Base-by-base conservation (phyloP, 2,888 invertebrate species). In the Dromius quadrimaculatus region DNA sequence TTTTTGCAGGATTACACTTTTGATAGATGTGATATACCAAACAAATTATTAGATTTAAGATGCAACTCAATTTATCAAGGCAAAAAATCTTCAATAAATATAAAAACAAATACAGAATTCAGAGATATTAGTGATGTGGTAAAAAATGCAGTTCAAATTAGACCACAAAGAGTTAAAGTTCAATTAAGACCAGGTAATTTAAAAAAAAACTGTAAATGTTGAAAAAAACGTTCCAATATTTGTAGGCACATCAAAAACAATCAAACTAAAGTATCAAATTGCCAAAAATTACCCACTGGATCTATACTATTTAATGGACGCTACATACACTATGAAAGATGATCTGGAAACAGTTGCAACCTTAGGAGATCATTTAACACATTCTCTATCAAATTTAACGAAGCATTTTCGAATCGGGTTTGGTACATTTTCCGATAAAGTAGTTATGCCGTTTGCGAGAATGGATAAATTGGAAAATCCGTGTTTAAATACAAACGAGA, bases 251-350 rank as follows among this genome's bases (percentile, higher is more conserved):
- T 86, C 88, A 0, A 83, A 86, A 75, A 87, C 84, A 73, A 81
- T 92, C 43, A 84, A 86, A 73, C 85, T 92, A 74, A 83, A 85
- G n/a, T 92, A 90, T 77, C 85, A 90, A 62, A 90, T 93, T 61
- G 93, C 94, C 6, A 89, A 89, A 80, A 93, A 97, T 80, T 94
- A 95, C 78, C 91, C 91, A 4, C 85, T 97, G 41, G 96, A 96
- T 80, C 84, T 96, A 41, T 97, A 96, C 82, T 94, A 93, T 78
- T 84, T 97, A 75, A 95, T 96, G 92, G 96, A 96, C 80, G 84
- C 95, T 70, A 95, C 95, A 1, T 90, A 91, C 85, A 93, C 95
- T 1, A 96, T 96, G 97, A 87, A 87, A 77, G 92, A 93, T 74
- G 94, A 95, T 81, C 91, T 94, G 78, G 87, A 90, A 72, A 93